Base-by-base conservation (phyloP, 2,113 vertebrate species). In the Indri indri region DNA sequence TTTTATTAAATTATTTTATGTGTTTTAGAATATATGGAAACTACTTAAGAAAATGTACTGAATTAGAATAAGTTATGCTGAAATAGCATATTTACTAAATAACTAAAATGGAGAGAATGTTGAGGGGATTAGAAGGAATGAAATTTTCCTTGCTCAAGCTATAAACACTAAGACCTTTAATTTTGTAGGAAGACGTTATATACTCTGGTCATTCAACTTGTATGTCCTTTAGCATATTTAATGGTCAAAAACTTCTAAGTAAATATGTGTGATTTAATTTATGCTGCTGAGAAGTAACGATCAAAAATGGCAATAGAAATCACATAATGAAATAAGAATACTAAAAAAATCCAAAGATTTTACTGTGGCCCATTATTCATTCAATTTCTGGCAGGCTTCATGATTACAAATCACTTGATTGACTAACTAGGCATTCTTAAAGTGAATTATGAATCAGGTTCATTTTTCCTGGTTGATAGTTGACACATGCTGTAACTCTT, bases 341-440 rank as follows among this genome's bases (percentile, higher is more conserved):
- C 98, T 99, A 99, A 99, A 99, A 99, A 99, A 99, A 99, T 97
- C 94, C 42, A 59, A 98, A 98, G 98, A 99, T 99, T 99, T 99
- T 99, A 99, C 99, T 99, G 98, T 97, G 98, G 98, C 98, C 99
- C 98, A 99, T 99, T 99, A 99, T 99, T 99, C 99, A 99, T 99
- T 99, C 99, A 99, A 98, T 99, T 99, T 99, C 99, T 99, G 99
- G 98, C 99, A 99, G 99, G 98, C 99, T 99, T 99, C 99, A 99
- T 99, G 99, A 99, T 99, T 99, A 99, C 99, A 99, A 99, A 99
- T 99, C 99, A 99, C 99, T 99, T 99, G 99, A 99, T 99, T 99
- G 99, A 99, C 99, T 99, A 99, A 99, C 99, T 99, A 99, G 99
- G 99, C 98, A 98, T 99, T 99, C 98, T 98, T 97, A 98, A 98